Evolutionary conservation across 2,797 vertebrate species (phyloP).

Genomic region (Phrynocephalus guinanensis): DNA sequence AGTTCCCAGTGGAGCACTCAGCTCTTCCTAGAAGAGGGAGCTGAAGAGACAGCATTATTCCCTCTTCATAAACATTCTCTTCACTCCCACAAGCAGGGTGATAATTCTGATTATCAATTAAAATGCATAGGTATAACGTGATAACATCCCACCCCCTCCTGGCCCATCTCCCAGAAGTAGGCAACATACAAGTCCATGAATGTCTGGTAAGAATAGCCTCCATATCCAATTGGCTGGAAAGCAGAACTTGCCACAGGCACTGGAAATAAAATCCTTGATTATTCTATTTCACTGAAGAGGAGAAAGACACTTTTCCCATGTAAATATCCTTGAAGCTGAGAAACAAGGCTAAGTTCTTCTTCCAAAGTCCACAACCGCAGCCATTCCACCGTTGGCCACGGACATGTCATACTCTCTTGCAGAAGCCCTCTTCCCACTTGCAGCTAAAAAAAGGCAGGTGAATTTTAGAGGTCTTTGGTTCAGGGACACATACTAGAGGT

Average conservation of each 20-base stretch:
- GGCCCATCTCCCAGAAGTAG: constrained; percentile 22
- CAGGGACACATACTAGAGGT: constrained; percentile 64
- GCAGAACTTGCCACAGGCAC: constrained; percentile 74
- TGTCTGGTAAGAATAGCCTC: constrained; percentile 57
- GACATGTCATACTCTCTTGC: constrained; percentile 59
- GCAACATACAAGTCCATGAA: constrained; percentile 44
- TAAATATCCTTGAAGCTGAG: constrained; percentile 52
- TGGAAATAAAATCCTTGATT: constrained; percentile 52
- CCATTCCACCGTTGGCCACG: constrained; percentile 44
- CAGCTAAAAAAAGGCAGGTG: constrained; percentile 70
- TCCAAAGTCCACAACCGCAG: constrained; percentile 65
- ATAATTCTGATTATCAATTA: constrained; percentile 32
- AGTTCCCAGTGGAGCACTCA: constrained; percentile 47
- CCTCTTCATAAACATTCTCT: constrained; percentile 23
- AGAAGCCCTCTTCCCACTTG: constrained; percentile 61
- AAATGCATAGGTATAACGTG: constrained; percentile 66
- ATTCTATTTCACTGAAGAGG: constrained; percentile 55
- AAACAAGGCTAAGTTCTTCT: constrained; percentile 53
- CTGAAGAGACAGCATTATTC: neutral
- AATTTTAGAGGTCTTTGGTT: constrained; percentile 75
- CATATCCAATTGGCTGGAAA: constrained; percentile 61
- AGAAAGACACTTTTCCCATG: constrained; percentile 65
- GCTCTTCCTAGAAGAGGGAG: neutral
- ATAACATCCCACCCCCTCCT: constrained; percentile 7
- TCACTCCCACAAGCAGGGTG: neutral